phyloP scores from a whole-genome alignment of 2,888 invertebrate genomes.

The Nasonia oneida region DNA sequence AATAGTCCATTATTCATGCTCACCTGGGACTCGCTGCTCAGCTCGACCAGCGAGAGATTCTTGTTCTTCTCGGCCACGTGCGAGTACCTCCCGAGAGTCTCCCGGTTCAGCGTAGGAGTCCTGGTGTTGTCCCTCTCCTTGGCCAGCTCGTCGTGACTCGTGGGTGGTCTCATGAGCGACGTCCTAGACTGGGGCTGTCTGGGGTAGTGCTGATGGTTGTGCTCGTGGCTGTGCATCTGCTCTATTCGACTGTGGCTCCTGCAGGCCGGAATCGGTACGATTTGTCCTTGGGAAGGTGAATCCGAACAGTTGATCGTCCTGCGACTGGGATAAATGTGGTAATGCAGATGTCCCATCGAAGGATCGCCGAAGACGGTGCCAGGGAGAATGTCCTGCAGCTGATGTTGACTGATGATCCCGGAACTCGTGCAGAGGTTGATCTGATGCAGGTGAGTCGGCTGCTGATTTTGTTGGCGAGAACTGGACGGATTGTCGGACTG shows the following conservation, averaged over 20 bases:
- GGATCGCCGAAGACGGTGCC: slow-evolving; percentile 54
- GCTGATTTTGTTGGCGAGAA: background rate
- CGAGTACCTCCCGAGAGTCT: slow-evolving; percentile 65
- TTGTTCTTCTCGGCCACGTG: slow-evolving; percentile 68
- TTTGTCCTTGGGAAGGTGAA: background rate
- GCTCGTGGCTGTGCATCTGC: slow-evolving; percentile 71
- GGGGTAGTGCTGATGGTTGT: slow-evolving; percentile 66
- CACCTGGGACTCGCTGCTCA: slow-evolving; percentile 74
- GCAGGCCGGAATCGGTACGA: background rate
- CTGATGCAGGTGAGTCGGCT: slow-evolving; percentile 40
- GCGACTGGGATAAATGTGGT: slow-evolving; percentile 56
- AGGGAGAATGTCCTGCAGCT: slow-evolving; percentile 49
- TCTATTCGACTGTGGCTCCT: slow-evolving; percentile 72
- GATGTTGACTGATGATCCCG: slow-evolving; percentile 34
- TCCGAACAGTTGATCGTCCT: slow-evolving; percentile 32
- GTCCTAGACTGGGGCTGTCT: slow-evolving; percentile 66
- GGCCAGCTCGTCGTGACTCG: slow-evolving; percentile 68
- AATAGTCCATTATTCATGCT: background rate
- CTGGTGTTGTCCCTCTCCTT: slow-evolving; percentile 27
- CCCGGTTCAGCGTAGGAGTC: slow-evolving; percentile 60
- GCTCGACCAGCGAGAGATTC: slow-evolving; percentile 70
- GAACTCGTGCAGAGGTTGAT: slow-evolving; percentile 36
- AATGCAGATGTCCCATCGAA: slow-evolving; percentile 55
- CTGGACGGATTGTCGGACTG: background rate
- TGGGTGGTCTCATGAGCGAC: slow-evolving; percentile 63